Evolutionary conservation across 2,888 invertebrate genomes (phyloP).

Genomic region (Invenusta paracnida): DNA sequence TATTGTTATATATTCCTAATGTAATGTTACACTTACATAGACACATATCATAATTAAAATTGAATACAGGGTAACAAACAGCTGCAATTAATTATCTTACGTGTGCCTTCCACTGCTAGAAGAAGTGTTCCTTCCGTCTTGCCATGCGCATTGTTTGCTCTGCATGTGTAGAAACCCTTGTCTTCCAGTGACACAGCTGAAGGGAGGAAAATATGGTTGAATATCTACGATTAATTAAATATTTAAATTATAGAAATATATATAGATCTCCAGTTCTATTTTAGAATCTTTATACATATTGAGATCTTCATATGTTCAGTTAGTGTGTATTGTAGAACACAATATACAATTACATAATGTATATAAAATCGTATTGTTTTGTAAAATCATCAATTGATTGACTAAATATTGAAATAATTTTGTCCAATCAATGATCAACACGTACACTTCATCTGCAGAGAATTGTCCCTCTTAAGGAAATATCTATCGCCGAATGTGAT

Average conservation of each 20-base stretch:
- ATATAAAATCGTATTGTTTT: too few relatives aligned
- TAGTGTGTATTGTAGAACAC: too few relatives aligned
- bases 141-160: neutral
- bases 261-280: neutral
- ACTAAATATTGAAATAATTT: too few relatives aligned
- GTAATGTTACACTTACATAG: neutral
- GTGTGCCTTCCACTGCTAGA: neutral
- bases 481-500: neutral
- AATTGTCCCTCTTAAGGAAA: conserved; percentile 10
- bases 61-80: neutral
- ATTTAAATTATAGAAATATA: neutral
- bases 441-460: conserved; percentile 19
- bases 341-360: too few relatives aligned
- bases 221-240: too few relatives aligned
- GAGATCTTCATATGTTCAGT: neutral
- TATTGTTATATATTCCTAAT: neutral
- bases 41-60: neutral
- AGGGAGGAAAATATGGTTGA: too few relatives aligned
- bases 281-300: neutral
- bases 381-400: too few relatives aligned
- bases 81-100: neutral
- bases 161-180: conserved; percentile 24
- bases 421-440: too few relatives aligned
- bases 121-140: neutral
- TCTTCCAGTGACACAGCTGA: neutral